Conservation (phyloP, 2,113 vertebrate species). For the Campylomormyrus numenius region DNA sequence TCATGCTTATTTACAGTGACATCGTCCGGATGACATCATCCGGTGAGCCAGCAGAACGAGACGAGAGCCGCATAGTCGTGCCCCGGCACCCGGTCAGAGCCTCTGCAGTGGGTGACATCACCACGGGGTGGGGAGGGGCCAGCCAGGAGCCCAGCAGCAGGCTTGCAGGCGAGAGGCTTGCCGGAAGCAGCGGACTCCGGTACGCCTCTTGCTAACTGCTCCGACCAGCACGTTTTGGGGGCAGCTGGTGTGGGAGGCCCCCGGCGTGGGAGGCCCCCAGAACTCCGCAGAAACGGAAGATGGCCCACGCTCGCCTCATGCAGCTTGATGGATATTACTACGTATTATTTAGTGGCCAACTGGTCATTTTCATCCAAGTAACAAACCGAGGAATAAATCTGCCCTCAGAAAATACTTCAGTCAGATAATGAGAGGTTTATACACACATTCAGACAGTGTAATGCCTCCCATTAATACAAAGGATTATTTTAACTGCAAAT, state of each 20-base stretch:
- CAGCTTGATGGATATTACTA: not conserved
- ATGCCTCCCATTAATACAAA: not conserved
- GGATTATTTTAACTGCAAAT: not conserved
- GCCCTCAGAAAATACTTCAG: not conserved
- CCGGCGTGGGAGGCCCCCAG: not conserved
- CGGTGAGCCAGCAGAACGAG: slow-evolving; percentile 1
- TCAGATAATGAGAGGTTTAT: not conserved
- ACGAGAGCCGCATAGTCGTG: not conserved
- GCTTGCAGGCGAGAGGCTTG: not conserved
- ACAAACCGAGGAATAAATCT: not conserved
- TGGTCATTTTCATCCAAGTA: not conserved
- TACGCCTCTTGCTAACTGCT: not conserved
- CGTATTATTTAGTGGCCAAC: not conserved
- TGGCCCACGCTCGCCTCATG: not conserved
- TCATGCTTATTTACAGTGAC: slow-evolving; percentile 4
- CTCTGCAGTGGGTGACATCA: slow-evolving; percentile 21
- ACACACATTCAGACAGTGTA: not conserved
- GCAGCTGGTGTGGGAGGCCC: not conserved
- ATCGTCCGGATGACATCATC: not conserved
- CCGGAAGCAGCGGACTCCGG: not conserved
- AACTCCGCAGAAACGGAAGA: not conserved
- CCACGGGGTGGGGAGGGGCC: not conserved
- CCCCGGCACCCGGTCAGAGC: not conserved
- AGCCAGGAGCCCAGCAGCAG: not conserved
- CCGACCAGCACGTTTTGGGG: not conserved